Evolutionary conservation across 2,888 invertebrate species (phyloP).

Genomic region (Entomobrya multifasciata): DNA sequence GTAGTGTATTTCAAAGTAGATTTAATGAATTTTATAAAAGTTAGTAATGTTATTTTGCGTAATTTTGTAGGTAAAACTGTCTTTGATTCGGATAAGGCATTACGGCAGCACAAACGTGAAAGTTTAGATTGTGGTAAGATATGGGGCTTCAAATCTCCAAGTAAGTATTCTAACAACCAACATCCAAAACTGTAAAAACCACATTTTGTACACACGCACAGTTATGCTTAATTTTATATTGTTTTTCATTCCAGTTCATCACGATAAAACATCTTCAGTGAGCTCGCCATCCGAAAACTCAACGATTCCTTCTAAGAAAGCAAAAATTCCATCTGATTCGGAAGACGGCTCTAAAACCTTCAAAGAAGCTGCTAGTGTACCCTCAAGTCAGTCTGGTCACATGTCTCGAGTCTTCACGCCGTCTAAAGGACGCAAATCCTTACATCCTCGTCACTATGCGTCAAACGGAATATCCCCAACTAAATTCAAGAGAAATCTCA

Average conservation of each 20-base stretch:
- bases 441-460: background rate
- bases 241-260: background rate
- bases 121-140: conserved; percentile 68
- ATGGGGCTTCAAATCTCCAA: conserved; percentile 55
- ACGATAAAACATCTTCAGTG: background rate
- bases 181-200: too few relatives aligned
- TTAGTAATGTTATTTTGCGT: background rate
- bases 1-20: background rate
- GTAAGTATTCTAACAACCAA: conserved; percentile 15
- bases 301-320: background rate
- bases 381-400: background rate
- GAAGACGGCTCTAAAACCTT: background rate
- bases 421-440: background rate
- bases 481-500: background rate
- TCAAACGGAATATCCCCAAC: conserved; percentile 2
- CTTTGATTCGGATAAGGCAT: conserved; percentile 76
- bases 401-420: background rate
- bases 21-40: too few relatives aligned
- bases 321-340: background rate
- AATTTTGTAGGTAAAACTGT: conserved; percentile 73
- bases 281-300: background rate
- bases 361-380: background rate
- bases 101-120: conserved; percentile 76
- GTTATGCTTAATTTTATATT: too few relatives aligned
- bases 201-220: too few relatives aligned